phyloP scores from a whole-genome alignment of 2,113 vertebrate species.

The Pseudopodoces humilis region DNA sequence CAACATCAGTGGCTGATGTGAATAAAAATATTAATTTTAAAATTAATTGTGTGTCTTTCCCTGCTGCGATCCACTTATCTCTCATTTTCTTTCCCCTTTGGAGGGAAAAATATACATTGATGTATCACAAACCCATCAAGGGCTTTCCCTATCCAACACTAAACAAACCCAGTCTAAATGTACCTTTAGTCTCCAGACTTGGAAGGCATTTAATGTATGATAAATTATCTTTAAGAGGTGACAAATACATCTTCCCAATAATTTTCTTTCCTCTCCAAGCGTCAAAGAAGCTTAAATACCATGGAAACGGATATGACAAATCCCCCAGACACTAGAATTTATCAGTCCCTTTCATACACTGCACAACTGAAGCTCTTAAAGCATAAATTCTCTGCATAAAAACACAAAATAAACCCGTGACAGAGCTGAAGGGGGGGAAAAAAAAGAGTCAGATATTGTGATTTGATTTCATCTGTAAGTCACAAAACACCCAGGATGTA shows the following conservation, averaged over 20 bases:
- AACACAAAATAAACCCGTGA: background rate
- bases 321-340: background rate
- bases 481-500: background rate
- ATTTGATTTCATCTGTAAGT: background rate
- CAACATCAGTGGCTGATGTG: background rate
- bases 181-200: background rate
- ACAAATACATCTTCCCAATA: background rate
- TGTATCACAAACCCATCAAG: background rate
- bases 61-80: background rate
- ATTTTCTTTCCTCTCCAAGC: background rate
- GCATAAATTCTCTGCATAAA: background rate
- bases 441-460: background rate
- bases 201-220: background rate
- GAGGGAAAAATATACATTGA: background rate
- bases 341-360: background rate
- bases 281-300: background rate
- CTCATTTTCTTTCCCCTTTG: background rate
- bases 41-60: background rate
- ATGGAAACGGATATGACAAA: background rate
- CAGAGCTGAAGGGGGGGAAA: rapidly evolving
- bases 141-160: background rate
- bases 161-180: background rate
- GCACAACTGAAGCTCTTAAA: background rate
- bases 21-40: background rate
- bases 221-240: background rate